Conservation (phyloP, 2,113 vertebrate genomes). For the Leptobrachium ailaonicum region DNA sequence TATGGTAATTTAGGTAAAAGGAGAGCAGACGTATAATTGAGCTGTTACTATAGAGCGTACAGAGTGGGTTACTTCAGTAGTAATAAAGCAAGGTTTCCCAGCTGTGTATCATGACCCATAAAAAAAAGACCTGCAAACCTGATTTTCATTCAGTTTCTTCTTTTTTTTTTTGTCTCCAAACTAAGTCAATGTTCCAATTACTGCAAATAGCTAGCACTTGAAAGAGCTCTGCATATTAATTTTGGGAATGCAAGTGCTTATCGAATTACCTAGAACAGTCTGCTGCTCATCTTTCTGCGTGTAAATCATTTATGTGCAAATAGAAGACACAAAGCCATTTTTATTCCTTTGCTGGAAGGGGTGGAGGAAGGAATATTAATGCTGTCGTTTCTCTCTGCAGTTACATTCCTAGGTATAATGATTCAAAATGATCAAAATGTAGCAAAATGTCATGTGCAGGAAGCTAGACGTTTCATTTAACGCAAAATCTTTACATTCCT, state of each 20-base stretch:
- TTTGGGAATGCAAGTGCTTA: slow-evolving; percentile 24
- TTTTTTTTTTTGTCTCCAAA: slow-evolving; percentile 20
- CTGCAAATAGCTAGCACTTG: slow-evolving; percentile 36
- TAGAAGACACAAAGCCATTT: slow-evolving; percentile 19
- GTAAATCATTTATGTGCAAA: slow-evolving; percentile 30
- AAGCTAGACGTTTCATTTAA: background rate
- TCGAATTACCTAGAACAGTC: slow-evolving; percentile 31
- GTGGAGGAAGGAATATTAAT: slow-evolving; percentile 5
- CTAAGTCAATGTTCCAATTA: slow-evolving; percentile 34
- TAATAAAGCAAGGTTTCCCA: background rate
- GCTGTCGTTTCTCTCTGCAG: slow-evolving; percentile 3
- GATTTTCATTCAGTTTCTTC: background rate
- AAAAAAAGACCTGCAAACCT: slow-evolving; percentile 14
- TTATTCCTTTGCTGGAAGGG: slow-evolving; percentile 24
- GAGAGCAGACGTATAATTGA: slow-evolving; percentile 13
- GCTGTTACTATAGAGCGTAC: slow-evolving; percentile 3
- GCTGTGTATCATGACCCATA: slow-evolving; percentile 6
- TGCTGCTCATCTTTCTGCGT: slow-evolving; percentile 24
- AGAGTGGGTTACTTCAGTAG: slow-evolving; percentile 7
- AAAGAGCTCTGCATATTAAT: slow-evolving; percentile 39
- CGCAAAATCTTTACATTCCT: background rate
- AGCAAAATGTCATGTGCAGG: background rate
- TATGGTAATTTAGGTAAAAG: slow-evolving; percentile 2
- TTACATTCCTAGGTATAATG: no score
- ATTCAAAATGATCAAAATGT: no score